Conservation (phyloP, 2,888 invertebrate species). For the Archaeoteleia sp. region DNA sequence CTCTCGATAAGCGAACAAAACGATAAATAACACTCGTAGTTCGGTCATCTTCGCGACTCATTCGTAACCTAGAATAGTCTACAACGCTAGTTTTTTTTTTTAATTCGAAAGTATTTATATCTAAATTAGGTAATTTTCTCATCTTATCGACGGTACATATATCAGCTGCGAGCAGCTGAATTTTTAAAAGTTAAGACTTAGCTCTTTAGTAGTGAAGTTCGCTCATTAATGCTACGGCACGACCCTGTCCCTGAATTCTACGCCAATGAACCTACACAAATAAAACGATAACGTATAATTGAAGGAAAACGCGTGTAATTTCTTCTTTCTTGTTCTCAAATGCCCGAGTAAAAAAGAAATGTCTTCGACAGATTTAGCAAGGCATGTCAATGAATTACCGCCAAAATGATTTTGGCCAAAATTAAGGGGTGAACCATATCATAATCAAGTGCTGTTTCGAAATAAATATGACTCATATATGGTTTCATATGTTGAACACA, state of each 20-base stretch:
- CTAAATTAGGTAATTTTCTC: constrained; percentile 51
- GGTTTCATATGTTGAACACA: too few species aligned
- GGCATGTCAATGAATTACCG: too few species aligned
- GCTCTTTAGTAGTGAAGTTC: constrained; percentile 33
- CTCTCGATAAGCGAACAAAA: constrained; percentile 43
- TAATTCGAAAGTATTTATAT: constrained; percentile 46
- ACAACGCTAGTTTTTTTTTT: constrained; percentile 44
- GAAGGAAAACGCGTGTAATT: constrained; percentile 46
- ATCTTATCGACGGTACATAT: constrained; percentile 41
- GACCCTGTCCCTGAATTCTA: constrained; percentile 53
- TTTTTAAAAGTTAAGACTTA: constrained; percentile 43
- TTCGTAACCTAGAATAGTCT: constrained; percentile 48
- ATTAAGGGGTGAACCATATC: too few species aligned
- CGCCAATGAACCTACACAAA: constrained; percentile 52
- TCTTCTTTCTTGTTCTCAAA: background rate
- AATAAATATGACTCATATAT: too few species aligned
- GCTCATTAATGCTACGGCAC: constrained; percentile 53
- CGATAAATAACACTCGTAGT: constrained; percentile 26
- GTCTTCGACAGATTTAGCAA: too few species aligned
- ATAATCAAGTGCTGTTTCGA: too few species aligned
- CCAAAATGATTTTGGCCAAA: too few species aligned
- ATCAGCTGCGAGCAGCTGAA: constrained; percentile 29
- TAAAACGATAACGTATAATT: constrained; percentile 49
- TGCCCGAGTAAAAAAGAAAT: too few species aligned
- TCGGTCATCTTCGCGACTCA: constrained; percentile 25